phyloP scores from a whole-genome alignment of 2,113 vertebrate genomes.

The Falco punctatus region DNA sequence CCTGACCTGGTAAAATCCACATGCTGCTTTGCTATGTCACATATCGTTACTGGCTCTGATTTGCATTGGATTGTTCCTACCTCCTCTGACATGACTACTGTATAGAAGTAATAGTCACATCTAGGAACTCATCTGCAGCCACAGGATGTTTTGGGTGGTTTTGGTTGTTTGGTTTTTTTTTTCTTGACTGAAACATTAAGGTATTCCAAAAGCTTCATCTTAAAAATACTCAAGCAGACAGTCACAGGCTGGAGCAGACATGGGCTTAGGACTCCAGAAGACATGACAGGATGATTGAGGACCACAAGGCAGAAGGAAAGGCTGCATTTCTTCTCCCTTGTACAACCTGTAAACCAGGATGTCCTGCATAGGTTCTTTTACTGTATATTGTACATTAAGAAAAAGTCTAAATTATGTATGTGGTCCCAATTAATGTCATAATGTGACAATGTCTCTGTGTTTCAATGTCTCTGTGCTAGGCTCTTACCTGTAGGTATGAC shows the following conservation, averaged over 20 bases:
- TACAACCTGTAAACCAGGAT: neutral
- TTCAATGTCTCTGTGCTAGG: neutral
- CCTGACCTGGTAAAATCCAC: neutral
- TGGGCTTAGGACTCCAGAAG: neutral
- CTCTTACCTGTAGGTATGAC: neutral
- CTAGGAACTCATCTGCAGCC: neutral
- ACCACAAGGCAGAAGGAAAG: neutral
- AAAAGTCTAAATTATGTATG: neutral
- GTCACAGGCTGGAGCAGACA: neutral
- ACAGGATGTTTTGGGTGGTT: neutral
- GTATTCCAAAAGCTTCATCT: neutral
- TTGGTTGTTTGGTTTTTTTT: accelerated
- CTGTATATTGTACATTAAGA: neutral
- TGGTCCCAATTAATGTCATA: neutral
- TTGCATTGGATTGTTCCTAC: neutral
- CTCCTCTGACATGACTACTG: neutral
- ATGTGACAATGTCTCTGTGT: neutral
- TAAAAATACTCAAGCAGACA: neutral
- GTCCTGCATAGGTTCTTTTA: neutral
- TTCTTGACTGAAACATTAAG: neutral
- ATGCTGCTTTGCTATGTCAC: neutral
- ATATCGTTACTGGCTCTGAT: neutral
- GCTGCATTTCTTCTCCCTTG: neutral
- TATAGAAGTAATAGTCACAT: neutral
- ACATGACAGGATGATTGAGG: neutral